These are phyloP conservation scores for Donacobius atricapilla DNA, from an alignment of 2,113 vertebrate genomes.

Conservation along the genomic window DNA sequence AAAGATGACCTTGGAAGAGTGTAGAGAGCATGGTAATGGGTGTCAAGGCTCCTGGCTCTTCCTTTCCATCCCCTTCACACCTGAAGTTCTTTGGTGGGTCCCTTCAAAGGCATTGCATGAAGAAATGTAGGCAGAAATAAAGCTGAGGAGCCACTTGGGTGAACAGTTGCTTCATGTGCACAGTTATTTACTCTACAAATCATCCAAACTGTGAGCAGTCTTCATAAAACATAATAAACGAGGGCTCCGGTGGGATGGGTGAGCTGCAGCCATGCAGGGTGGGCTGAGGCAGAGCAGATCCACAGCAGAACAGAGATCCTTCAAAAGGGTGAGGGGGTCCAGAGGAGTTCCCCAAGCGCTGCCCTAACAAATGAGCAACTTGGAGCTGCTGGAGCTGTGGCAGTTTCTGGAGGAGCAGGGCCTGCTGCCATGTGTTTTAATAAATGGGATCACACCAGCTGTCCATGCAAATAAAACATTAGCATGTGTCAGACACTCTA, in stretches of 20 bases:
- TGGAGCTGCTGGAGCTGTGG: background rate
- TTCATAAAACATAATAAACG: background rate
- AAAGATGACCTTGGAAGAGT: background rate
- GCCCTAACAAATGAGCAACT: background rate
- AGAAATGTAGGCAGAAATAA: background rate
- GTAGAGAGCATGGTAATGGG: background rate
- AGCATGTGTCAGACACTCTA: background rate
- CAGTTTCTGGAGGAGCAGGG: background rate
- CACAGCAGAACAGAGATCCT: background rate
- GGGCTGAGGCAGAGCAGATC: background rate
- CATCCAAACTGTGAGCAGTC: background rate
- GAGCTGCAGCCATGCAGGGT: background rate
- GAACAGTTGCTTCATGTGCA: background rate
- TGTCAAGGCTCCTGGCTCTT: background rate
- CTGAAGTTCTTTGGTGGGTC: background rate
- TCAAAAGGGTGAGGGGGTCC: background rate
- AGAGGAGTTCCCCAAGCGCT: background rate
- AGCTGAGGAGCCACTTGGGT: background rate
- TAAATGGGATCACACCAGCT: conserved; percentile 34
- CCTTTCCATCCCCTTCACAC: background rate
- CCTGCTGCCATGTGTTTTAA: conserved; percentile 44
- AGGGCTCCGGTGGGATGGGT: background rate
- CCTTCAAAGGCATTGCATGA: background rate
- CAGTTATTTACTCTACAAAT: background rate
- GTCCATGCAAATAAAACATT: background rate